Percentiles rank a stretch among this genome's conserved stretches.
Evolutionary conservation across 2,888 invertebrate species (phyloP).

Genomic region (Drosophila koepferae): DNA sequence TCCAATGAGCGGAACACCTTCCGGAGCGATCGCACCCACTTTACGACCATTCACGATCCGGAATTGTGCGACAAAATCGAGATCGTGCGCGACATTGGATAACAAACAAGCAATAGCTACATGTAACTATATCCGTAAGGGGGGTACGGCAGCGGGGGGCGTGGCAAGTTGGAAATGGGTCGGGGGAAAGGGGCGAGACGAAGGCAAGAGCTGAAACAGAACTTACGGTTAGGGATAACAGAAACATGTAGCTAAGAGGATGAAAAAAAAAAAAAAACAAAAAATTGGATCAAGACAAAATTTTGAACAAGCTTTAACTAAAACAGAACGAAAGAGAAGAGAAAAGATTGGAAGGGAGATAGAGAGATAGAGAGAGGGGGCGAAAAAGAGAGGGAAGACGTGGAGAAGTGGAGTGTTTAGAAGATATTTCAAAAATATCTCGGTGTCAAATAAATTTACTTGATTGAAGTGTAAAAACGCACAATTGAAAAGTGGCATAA

Average conservation of each 20-base stretch:
- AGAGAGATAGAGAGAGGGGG: not conserved
- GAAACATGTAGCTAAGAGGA: constrained; percentile 45
- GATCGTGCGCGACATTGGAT: constrained; percentile 85
- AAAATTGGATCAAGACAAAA: not conserved
- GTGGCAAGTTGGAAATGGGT: constrained; percentile 38
- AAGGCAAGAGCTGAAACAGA: constrained; percentile 1
- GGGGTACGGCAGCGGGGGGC: constrained; percentile 32
- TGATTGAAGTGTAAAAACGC: constrained; percentile 10
- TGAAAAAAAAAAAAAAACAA: too few species aligned
- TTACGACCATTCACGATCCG: constrained; percentile 90
- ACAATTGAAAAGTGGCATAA: constrained; percentile 19
- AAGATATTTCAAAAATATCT: constrained; percentile 47
- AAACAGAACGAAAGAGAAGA: constrained; percentile 19
- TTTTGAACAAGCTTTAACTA: constrained; percentile 49
- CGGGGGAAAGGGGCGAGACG: constrained; percentile 45
- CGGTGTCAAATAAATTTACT: not conserved
- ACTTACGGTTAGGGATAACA: constrained; percentile 28
- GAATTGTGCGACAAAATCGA: constrained; percentile 86
- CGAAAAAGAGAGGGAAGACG: too few species aligned
- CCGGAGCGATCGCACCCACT: constrained; percentile 91
- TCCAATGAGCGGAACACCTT: constrained; percentile 91
- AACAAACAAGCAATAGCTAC: constrained; percentile 84
- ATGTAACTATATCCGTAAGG: constrained; percentile 82
- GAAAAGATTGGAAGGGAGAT: not conserved
- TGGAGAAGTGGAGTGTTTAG: not conserved